phyloP scores from a whole-genome alignment of 64 coral and sea anemone species.

The Porites lutea region DNA sequence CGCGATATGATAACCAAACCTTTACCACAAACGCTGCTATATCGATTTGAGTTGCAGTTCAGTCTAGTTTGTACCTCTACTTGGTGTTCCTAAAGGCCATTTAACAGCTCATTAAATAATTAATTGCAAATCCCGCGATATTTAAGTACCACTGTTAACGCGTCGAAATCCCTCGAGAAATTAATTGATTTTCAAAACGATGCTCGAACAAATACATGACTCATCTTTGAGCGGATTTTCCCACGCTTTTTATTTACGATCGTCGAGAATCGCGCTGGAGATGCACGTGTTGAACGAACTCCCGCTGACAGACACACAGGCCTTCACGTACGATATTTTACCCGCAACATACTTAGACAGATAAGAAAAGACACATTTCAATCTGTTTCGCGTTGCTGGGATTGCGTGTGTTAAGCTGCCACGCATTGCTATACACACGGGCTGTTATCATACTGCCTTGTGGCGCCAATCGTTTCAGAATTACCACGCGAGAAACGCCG shows the following conservation, averaged over 20 bases:
- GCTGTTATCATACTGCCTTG: neutral
- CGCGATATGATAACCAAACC: neutral
- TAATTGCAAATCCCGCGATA: neutral
- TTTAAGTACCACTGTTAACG: neutral
- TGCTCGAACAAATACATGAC: slow-evolving; percentile 13
- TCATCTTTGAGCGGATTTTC: slow-evolving; percentile 2
- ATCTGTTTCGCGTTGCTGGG: neutral
- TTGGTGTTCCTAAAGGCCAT: neutral
- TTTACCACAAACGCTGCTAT: neutral
- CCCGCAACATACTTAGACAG: neutral
- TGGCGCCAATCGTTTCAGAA: slow-evolving; percentile 3
- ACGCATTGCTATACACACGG: slow-evolving; percentile 18
- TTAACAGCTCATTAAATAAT: slow-evolving; percentile 37
- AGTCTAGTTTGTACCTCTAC: neutral
- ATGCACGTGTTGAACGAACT: neutral
- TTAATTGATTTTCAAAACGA: slow-evolving; percentile 31
- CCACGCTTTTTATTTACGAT: neutral
- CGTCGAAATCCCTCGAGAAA: slow-evolving; percentile 21
- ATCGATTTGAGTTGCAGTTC: neutral
- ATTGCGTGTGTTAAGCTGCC: neutral
- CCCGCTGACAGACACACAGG: slow-evolving; percentile 19
- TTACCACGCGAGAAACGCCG: neutral
- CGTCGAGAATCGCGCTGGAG: too few species aligned
- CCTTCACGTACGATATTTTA: neutral
- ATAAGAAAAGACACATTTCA: neutral